Percentiles rank a stretch among this genome's conserved stretches.
Evolutionary conservation across 2,888 invertebrate genomes (phyloP).

Genomic region (Cremastobaeus sp.): DNA sequence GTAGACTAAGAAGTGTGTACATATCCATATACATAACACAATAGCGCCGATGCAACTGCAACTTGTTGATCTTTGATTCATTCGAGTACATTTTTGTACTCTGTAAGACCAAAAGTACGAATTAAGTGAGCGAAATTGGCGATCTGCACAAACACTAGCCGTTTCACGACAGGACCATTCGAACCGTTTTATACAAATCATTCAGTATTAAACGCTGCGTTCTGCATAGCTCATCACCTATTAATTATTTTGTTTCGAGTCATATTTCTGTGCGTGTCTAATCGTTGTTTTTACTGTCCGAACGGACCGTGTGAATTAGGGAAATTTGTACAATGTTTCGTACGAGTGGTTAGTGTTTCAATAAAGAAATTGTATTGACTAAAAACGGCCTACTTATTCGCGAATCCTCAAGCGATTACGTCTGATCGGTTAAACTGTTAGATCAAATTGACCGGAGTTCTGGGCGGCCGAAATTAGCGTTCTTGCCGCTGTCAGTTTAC

Average conservation of each 20-base stretch:
- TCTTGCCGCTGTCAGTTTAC: slow-evolving; percentile 25
- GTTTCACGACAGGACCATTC: too few species aligned
- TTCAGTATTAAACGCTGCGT: too few species aligned
- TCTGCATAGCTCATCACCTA: too few species aligned
- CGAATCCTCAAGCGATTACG: too few species aligned
- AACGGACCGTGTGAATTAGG: slow-evolving; percentile 21
- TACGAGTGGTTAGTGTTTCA: slow-evolving; percentile 36
- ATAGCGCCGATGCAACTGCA: slow-evolving; percentile 4
- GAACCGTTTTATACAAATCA: too few species aligned
- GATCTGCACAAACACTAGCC: slow-evolving; percentile 12
- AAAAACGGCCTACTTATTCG: neutral
- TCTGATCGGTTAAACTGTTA: too few species aligned
- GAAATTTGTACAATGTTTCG: slow-evolving; percentile 42
- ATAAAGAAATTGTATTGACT: slow-evolving; percentile 39
- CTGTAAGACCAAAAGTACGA: neutral
- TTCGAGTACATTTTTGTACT: slow-evolving; percentile 19
- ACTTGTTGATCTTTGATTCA: slow-evolving; percentile 21
- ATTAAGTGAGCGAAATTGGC: neutral
- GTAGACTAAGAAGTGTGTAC: slow-evolving; percentile 16
- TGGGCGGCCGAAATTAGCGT: too few species aligned
- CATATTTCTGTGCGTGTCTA: too few species aligned
- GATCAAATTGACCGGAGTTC: too few species aligned
- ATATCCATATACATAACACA: slow-evolving; percentile 19
- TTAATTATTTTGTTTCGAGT: too few species aligned
- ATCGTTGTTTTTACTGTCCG: slow-evolving; percentile 9